Evolutionary conservation across 1,140 invertebrate genomes (phyloP).

Genomic region (Harlomillsia oculata): DNA sequence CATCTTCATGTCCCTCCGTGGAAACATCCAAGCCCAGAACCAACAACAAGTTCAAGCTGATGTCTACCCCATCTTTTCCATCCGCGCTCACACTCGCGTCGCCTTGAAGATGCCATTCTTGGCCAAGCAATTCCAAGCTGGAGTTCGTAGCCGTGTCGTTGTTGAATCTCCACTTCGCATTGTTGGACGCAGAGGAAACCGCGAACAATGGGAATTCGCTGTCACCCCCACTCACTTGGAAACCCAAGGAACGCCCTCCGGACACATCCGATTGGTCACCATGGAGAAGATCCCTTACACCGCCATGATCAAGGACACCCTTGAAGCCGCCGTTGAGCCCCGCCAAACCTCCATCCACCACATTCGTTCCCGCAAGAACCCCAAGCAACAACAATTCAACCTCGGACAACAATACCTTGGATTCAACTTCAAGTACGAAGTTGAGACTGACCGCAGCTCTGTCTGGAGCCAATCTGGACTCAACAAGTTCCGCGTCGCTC

Average conservation of each 20-base stretch:
- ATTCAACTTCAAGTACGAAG: conserved; percentile 8
- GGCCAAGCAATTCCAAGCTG: conserved; percentile 17
- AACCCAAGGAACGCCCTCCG: not conserved
- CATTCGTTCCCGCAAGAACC: not conserved
- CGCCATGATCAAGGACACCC: conserved; percentile 21
- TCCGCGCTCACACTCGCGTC: conserved; percentile 12
- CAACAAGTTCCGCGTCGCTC: not conserved
- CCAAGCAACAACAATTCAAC: conserved; percentile 1
- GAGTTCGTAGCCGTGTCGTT: conserved; percentile 15
- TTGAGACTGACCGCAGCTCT: conserved; percentile 13
- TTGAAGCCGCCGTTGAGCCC: conserved; percentile 6
- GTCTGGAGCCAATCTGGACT: not conserved
- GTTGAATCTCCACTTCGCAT: conserved; percentile 16
- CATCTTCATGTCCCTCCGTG: conserved; percentile 21
- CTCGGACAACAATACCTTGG: conserved; percentile 16
- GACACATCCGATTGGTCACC: conserved; percentile 23
- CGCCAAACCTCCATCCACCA: conserved; percentile 15
- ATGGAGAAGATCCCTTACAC: conserved; percentile 28
- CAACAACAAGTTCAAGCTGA: conserved; percentile 21
- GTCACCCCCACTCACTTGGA: conserved; percentile 29
- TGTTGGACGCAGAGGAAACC: conserved; percentile 3
- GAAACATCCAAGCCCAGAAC: conserved; percentile 17
- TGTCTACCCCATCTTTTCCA: conserved; percentile 12
- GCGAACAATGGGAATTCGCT: conserved; percentile 17
- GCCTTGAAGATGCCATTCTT: conserved; percentile 26